Base-by-base conservation (phyloP, 2,113 vertebrate species). In the Dasyornis broadbenti region DNA sequence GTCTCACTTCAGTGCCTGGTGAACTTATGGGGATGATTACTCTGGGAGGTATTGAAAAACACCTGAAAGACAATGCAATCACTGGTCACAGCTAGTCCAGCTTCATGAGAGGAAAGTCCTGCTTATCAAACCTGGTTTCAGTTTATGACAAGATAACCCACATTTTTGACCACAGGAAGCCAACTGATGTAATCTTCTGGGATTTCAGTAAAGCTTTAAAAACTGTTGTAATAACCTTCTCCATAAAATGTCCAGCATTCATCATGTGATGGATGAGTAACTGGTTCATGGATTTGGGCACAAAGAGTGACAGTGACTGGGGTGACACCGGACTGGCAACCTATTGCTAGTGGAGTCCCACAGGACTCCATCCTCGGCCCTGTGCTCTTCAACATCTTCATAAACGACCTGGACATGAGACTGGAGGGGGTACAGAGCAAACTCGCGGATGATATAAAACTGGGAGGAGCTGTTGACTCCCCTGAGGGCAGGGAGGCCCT, bases 271-370 rank as follows among this genome's bases (percentile, higher is more conserved):
- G 23, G 42, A 15, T 70, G 65, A 60, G 4, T 16, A 42, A 24
- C 19, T 15, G 45, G 24, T 35, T 50, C 37, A 42, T 8, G 15
- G 31, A 31, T 35, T 5, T 5, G 9, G 15, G 37, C 35, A 70
- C 24, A 59, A 49, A n/a, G 53, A 21, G 30, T 40, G 59, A 22
- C 2, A 22, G 42, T 22, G 23, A 17, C 11, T 69, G 30, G 15
- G 9, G 19, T 50, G 31, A n/a, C 24, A 60, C 50, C 44, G 35
- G 20, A 60, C 19, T 0, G 0, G 24, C 1, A 4, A 50, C 30
- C 9, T 19, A 44, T 15, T 35, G 42, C 12, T 60, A 35, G 20
- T 30, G 30, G 15, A 7, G 18, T 9, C n/a, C 64, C 16, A 11
- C 23, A 28, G 18, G 45, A 54, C 24, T 70, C 54, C 54, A 82